Evolutionary conservation across 2,113 vertebrate genomes (phyloP), one percentile per base, ranked within the genome.

Genomic region (Cynopterus brachyotis): DNA sequence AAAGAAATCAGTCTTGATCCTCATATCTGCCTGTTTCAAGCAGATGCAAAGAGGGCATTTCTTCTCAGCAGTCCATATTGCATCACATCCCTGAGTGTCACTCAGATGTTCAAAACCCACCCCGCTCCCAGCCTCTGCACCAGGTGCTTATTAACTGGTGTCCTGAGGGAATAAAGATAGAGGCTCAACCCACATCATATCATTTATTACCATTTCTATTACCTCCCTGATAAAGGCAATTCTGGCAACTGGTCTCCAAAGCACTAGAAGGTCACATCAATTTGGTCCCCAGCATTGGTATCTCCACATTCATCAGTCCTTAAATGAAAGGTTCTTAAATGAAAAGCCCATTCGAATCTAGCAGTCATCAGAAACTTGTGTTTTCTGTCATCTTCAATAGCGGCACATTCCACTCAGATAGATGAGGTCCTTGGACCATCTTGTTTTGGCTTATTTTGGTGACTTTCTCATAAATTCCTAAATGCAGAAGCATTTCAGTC

Each of bases 381-480:
- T 30, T 69, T 94, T 82, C 84, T 91, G 60, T 45, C 28, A 85
- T 30, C 45, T 57, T 26, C 35, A 80, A 64, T 4, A 45, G 53
- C 50, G 13, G 13, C 37, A 55, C 70, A 17, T 17, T 59, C 26
- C 45, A 26, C 10, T 93, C 30, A 81, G 47, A 66, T 1, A 75
- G 81, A 19, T 16, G 28, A 79, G 17, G 50, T n/a, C 69, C 82
- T 91, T 64, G 6, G 5, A 83, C 95, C 92, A n/a, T 66, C 91
- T 45, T 57, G 4, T 42, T 66, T 55, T 9, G 62, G 81, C 24
- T 11, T 73, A 69, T 95, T 72, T 81, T 91, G 28, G 73, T 53
- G 8, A 91, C 83, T 91, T 89, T 87, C 30, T 69, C 64, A 86
- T 78, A 93, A 91, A 95, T 97, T 98, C 92, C 95, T 95, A 78